Evolutionary conservation across 1,140 invertebrate genomes (phyloP).

Genomic region (Zaprionus davidi): DNA sequence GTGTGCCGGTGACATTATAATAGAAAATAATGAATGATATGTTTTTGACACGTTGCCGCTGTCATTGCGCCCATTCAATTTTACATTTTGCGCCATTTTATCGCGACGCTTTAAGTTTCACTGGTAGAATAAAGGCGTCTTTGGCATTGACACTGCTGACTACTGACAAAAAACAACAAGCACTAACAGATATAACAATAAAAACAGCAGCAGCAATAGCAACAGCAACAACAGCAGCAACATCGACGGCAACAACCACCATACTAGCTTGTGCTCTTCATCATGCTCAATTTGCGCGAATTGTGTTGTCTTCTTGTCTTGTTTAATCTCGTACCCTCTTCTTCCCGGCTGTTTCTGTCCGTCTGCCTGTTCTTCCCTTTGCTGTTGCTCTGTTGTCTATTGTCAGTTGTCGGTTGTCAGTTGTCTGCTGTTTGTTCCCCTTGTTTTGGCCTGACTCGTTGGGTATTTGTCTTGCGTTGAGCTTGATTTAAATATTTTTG

Average conservation of each 20-base stretch:
- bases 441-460: constrained; percentile 39
- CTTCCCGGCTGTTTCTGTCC: constrained; percentile 23
- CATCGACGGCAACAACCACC: constrained; percentile 18
- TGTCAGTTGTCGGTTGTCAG: constrained; percentile 36
- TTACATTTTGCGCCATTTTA: constrained; percentile 59
- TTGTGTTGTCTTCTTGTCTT: constrained; percentile 81
- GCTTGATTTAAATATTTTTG: constrained; percentile 83
- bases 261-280: constrained; percentile 63
- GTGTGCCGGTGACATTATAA: constrained; percentile 65
- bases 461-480: constrained; percentile 30
- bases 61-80: constrained; percentile 74
- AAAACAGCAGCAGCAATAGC: constrained; percentile 15
- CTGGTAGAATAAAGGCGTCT: constrained; percentile 57
- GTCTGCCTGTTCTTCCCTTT: not conserved
- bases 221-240: constrained; percentile 22
- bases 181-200: constrained; percentile 16
- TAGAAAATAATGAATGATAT: constrained; percentile 84
- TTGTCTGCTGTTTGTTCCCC: constrained; percentile 25
- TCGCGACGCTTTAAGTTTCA: constrained; percentile 64
- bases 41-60: constrained; percentile 81
- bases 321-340: constrained; percentile 42
- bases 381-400: constrained; percentile 45
- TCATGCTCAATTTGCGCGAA: constrained; percentile 82
- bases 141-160: constrained; percentile 73
- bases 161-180: constrained; percentile 37